These are phyloP conservation scores for Aporophyla nigra DNA, from an alignment of 2,888 invertebrate genomes.

Conservation along the genomic window DNA sequence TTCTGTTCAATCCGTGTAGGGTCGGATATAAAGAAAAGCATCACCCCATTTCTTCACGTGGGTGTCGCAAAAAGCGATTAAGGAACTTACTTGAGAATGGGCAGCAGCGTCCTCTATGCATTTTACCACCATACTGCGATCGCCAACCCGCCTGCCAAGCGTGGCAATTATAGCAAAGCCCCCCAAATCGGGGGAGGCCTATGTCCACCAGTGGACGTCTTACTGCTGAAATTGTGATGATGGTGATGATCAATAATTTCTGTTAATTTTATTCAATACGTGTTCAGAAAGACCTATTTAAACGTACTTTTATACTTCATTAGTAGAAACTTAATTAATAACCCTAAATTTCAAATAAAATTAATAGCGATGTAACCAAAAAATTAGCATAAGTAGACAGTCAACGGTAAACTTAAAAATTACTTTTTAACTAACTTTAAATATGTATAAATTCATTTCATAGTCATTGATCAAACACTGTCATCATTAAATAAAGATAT, in stretches of 20 bases:
- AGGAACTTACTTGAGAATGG: too few relatives aligned
- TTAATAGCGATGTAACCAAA: neutral
- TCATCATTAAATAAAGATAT: conserved; percentile 32
- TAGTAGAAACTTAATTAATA: neutral
- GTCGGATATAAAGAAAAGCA: too few relatives aligned
- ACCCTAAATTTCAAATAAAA: neutral
- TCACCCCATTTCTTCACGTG: too few relatives aligned
- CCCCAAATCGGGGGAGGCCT: too few relatives aligned
- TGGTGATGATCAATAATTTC: neutral
- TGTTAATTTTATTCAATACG: neutral
- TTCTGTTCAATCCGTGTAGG: too few relatives aligned
- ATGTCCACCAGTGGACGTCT: too few relatives aligned
- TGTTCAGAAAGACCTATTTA: neutral
- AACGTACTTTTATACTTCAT: neutral
- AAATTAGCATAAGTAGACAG: conserved; percentile 7
- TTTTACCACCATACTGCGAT: too few relatives aligned
- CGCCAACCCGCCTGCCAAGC: too few relatives aligned
- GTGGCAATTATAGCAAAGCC: too few relatives aligned
- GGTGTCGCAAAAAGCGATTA: too few relatives aligned
- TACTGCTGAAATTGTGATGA: too few relatives aligned
- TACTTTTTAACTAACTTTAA: conserved; percentile 21
- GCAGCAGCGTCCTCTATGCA: too few relatives aligned
- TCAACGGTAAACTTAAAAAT: conserved; percentile 26
- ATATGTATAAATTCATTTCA: conserved; percentile 16
- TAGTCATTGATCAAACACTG: conserved; percentile 45